Base-by-base conservation (phyloP, 1,140 invertebrate genomes). In the Drosophila nikananu region DNA sequence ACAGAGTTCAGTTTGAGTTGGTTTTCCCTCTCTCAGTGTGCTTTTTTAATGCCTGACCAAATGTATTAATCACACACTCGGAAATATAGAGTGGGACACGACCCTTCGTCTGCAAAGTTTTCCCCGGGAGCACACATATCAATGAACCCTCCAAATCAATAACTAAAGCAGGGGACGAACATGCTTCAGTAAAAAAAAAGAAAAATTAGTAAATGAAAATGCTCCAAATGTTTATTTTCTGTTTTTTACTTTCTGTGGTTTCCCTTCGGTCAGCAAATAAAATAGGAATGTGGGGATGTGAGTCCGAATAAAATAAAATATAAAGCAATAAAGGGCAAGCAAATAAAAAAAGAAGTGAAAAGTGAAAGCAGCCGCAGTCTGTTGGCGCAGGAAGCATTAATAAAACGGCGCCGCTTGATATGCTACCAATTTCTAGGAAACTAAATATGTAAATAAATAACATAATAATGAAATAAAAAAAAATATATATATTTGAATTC, bases 301-400 rank as follows among this genome's bases (percentile, higher is more conserved):
- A 61, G 32, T 8, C 49, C 42, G 68, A 72, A 70, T 72, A 77
- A 84, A 81, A 86, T 75, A 81, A 77, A 86, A 77, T 86, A 82
- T 70, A 65, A 55, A 72, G 79, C 66, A 68, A 76, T 86, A 86
- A 83, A 86, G 37, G 51, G n/a, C 19, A 21, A 41, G 42, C 7
- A 21, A 51, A 57, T 35, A 42, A 52, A 61, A 61, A 59, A 57
- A 37, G 19, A 21, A 23, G 39, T 39, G 59, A 70, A 83, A 80
- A 84, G 81, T 77, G 72, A 81, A 77, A 77, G 77, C 58, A 80
- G 58, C 35, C 42, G 19, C 68, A 25, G 21, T 49, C 13, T n/a
- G 52, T 35, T 71, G 35, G 42, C 19, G 41, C n/a, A 25, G 42
- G 44, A 62, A 67, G 52, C 84, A 80, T 83, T 83, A 83, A 89